Conservation (phyloP, 2,888 invertebrate species). For the Cataglyphis livida region DNA sequence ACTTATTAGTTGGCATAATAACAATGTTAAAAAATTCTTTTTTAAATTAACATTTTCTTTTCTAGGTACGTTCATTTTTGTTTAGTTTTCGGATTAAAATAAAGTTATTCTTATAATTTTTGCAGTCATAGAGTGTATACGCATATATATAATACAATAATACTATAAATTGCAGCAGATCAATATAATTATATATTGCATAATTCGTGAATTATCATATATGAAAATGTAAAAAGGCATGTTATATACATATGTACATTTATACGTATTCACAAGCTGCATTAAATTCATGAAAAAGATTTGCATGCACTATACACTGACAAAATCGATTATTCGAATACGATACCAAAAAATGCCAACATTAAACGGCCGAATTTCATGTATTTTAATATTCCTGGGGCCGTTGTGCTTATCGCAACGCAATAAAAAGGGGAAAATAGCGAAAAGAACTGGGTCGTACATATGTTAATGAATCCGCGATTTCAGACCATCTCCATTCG, state of each 20-base stretch:
- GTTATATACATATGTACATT: neutral
- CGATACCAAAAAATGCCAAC: conserved; percentile 10
- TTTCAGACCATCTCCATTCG: neutral
- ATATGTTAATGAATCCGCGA: conserved; percentile 51
- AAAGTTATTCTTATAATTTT: neutral
- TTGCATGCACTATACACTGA: neutral
- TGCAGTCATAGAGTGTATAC: neutral
- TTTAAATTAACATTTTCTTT: conserved; percentile 1
- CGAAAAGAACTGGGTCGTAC: conserved; percentile 28
- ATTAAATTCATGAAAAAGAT: conserved; percentile 41
- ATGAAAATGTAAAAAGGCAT: neutral
- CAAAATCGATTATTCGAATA: conserved; percentile 18
- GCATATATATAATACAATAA: conserved; percentile 7
- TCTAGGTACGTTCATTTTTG: neutral
- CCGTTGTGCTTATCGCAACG: neutral
- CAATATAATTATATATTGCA: conserved; percentile 1
- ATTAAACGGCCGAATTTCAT: conserved; percentile 24
- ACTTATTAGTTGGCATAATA: neutral
- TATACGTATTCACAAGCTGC: conserved; percentile 22
- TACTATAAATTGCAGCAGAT: neutral
- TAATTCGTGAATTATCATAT: neutral
- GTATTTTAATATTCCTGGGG: conserved; percentile 7
- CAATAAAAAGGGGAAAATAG: neutral
- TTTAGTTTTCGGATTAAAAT: neutral
- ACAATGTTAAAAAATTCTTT: neutral